Base-by-base conservation (phyloP, 2,888 invertebrate species). In the Dasypolia templi region DNA sequence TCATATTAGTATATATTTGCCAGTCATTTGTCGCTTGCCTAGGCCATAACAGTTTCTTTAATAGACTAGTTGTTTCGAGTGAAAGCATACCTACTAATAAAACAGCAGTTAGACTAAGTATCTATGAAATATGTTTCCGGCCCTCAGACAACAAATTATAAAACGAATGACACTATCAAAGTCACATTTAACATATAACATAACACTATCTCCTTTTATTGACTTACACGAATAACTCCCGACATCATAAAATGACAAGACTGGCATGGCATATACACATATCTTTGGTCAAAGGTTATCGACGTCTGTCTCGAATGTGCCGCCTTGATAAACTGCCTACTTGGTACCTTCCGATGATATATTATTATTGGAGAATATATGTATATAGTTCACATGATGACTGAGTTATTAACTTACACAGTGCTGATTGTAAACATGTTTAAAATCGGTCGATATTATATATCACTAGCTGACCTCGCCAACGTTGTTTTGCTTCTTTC, bases 251-350 rank as follows among this genome's bases (percentile, higher is more conserved):
- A 58, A 79, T 69, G 66, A 72, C 55, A 67, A 71, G 73, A 70
- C 66, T n/a, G 35, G 71, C 75, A 63, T n/a, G 35, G 71, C 75
- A 63, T 51, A 44, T 53, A 53, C 68, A 61, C 79, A 49, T 87
- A 87, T 85, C 86, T 64, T 35, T 42, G 87, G 83, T 85, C 87
- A 87, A 26, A 64, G 85, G 81, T 56, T 86, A 86, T 86, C 85
- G 3, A n/a, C 3, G 29, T 51, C 55, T 58, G 86, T 81, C 87
- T 87, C 82, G 72, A 65, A 75, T 75, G 76, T 85, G 75, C 83
- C 81, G 87, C 85, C 67, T 77, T 76, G 87, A 81, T 85, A 77
- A 81, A 81, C 72, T 76, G 69, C 75, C 75, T 77, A 77, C 64
- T 72, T 29, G 29, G 59, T 72, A 81, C 71, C 81, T 70, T 66